These are phyloP conservation scores for Cephalopholis sonnerati DNA, from an alignment of 2,113 vertebrate genomes.

Conservation along the genomic window DNA sequence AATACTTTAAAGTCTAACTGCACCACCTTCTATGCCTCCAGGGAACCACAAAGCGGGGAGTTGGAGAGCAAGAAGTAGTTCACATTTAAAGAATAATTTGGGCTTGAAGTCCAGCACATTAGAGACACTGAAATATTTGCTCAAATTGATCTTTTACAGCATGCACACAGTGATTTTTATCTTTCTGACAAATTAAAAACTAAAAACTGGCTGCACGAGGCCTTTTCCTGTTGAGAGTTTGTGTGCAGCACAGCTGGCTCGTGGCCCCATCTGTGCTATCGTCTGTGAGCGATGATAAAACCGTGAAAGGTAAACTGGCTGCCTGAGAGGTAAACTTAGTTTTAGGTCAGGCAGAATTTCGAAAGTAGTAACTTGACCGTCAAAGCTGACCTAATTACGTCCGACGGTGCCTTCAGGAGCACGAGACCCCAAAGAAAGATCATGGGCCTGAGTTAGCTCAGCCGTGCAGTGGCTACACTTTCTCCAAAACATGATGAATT, in stretches of 20 bases:
- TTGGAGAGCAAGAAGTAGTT: constrained; percentile 31
- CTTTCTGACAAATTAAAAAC: constrained; percentile 11
- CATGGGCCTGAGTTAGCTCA: constrained; percentile 24
- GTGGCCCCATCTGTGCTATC: background rate
- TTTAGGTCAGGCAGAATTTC: constrained; percentile 46
- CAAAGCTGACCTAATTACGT: constrained; percentile 41
- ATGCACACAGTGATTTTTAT: background rate
- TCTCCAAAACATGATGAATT: constrained; percentile 53
- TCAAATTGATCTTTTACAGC: constrained; percentile 19
- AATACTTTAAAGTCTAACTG: constrained; percentile 43
- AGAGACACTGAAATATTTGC: constrained; percentile 6
- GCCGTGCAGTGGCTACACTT: constrained; percentile 4
- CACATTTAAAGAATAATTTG: constrained; percentile 20
- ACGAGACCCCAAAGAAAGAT: constrained; percentile 24
- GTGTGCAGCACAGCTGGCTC: constrained; percentile 24
- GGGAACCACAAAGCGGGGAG: constrained; percentile 21
- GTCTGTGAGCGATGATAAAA: constrained; percentile 42
- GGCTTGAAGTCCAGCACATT: constrained; percentile 3
- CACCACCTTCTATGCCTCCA: constrained; percentile 17
- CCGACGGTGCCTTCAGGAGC: background rate
- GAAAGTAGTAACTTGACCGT: constrained; percentile 25
- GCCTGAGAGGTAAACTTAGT: constrained; percentile 36
- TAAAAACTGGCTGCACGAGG: background rate
- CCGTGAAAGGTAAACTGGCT: constrained; percentile 29
- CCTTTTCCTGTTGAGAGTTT: background rate